Evolutionary conservation across 2,797 vertebrate genomes (phyloP).

Genomic region (Echeneis naucrates): DNA sequence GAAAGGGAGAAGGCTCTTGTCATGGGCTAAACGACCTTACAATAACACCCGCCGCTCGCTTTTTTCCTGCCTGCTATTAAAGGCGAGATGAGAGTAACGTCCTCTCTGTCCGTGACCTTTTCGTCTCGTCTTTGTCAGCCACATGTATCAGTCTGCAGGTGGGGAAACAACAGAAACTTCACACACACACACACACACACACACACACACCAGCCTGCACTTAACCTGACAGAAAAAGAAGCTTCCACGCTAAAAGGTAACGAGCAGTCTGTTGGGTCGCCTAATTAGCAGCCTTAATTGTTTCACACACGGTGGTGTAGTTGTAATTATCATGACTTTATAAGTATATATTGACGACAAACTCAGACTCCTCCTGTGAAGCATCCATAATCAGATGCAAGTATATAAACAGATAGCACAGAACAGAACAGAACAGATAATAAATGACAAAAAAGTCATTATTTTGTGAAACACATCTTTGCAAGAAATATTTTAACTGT

Average conservation of each 20-base stretch:
- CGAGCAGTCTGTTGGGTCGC: background rate
- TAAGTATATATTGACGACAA: background rate
- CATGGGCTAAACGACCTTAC: background rate
- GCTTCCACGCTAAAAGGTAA: conserved; percentile 4
- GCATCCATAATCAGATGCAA: background rate
- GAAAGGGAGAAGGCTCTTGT: conserved; percentile 4
- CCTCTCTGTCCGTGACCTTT: conserved; percentile 11
- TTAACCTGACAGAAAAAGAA: conserved; percentile 6
- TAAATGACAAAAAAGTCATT: too few relatives aligned
- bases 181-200: conserved; percentile 13
- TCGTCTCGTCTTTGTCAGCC: conserved; percentile 23
- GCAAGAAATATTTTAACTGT: too few relatives aligned
- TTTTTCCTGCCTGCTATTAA: conserved; percentile 17
- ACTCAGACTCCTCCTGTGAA: conserved; percentile 1
- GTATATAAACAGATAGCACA: conserved; percentile 1
- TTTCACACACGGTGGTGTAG: background rate
- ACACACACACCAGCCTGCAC: background rate
- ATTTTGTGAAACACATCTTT: too few relatives aligned
- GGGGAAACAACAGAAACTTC: conserved; percentile 3
- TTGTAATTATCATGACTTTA: background rate
- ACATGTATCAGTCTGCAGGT: conserved; percentile 23
- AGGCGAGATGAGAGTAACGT: conserved; percentile 8
- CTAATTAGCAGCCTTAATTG: background rate
- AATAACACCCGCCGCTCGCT: background rate
- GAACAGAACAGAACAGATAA: too few relatives aligned